Percentiles rank a stretch among this genome's conserved stretches.
phyloP scores from a whole-genome alignment of 2,113 vertebrate species.

The Callaeas wilsoni region DNA sequence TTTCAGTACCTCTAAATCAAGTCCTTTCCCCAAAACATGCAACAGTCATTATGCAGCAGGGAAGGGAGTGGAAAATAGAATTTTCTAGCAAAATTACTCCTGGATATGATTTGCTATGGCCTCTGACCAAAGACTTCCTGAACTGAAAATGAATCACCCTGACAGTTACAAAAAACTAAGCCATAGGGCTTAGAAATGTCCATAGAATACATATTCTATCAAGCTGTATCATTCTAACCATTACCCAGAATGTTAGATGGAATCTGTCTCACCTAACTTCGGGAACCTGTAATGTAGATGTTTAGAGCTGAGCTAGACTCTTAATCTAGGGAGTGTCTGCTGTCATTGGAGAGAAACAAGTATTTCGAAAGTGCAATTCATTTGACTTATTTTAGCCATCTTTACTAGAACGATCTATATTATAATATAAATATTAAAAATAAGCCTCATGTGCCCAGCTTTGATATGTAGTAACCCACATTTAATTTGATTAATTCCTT shows the following conservation, averaged over 20 bases:
- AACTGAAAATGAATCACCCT: not conserved
- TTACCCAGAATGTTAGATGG: not conserved
- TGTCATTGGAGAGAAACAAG: not conserved
- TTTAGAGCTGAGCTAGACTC: not conserved
- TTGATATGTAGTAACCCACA: not conserved
- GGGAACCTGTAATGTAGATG: not conserved
- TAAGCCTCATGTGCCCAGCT: not conserved
- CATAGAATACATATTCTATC: not conserved
- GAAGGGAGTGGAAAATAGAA: not conserved
- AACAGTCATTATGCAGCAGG: not conserved
- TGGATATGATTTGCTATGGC: not conserved
- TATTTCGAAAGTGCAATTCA: not conserved
- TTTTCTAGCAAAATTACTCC: conserved; percentile 10
- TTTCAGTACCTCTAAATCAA: not conserved
- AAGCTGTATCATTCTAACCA: not conserved
- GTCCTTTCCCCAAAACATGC: not conserved
- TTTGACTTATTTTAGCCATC: not conserved
- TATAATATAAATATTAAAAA: not conserved
- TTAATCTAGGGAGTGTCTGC: not conserved
- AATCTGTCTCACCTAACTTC: not conserved
- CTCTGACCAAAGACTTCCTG: not conserved
- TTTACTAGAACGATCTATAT: not conserved
- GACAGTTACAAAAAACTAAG: not conserved
- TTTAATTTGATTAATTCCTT: not conserved
- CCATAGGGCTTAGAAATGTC: not conserved